Evolutionary conservation across 1,140 invertebrate species (phyloP).

Genomic region (Geopemphigus sp.): DNA sequence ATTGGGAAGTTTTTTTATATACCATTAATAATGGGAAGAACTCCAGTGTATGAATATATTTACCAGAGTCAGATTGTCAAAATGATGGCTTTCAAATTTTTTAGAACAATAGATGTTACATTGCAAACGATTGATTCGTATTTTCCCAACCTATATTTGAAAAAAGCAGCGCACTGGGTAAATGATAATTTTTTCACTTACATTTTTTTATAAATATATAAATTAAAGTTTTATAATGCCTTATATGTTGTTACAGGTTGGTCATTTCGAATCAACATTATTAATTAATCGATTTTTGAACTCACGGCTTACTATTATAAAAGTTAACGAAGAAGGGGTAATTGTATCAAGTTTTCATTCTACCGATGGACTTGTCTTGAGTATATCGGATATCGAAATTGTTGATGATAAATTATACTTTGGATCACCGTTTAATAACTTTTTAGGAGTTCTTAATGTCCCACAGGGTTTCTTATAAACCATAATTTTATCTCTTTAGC

Average conservation of each 20-base stretch:
- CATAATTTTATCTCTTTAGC: no score
- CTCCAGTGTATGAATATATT: slow-evolving; percentile 58
- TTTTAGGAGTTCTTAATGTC: slow-evolving; percentile 13
- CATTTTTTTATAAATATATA: no score
- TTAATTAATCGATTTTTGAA: not conserved
- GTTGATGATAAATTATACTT: slow-evolving; percentile 45
- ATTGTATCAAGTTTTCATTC: slow-evolving; percentile 50
- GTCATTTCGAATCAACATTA: slow-evolving; percentile 55
- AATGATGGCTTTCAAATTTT: slow-evolving; percentile 62
- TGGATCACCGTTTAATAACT: slow-evolving; percentile 49
- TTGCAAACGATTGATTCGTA: slow-evolving; percentile 61
- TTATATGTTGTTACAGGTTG: slow-evolving; percentile 58
- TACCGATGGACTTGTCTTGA: slow-evolving; percentile 9
- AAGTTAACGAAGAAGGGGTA: slow-evolving; percentile 44
- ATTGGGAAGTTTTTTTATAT: slow-evolving; percentile 69
- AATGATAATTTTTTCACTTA: slow-evolving; percentile 52
- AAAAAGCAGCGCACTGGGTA: slow-evolving; percentile 60
- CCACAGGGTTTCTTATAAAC: slow-evolving; percentile 3
- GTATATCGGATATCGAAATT: slow-evolving; percentile 47
- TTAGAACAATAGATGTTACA: slow-evolving; percentile 60
- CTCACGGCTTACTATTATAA: slow-evolving; percentile 12
- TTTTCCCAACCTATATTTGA: slow-evolving; percentile 62
- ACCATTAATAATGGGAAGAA: slow-evolving; percentile 60
- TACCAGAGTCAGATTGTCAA: slow-evolving; percentile 61
- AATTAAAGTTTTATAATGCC: no score